Conservation (phyloP, 1,140 invertebrate species). For the Danaus plexippus region DNA sequence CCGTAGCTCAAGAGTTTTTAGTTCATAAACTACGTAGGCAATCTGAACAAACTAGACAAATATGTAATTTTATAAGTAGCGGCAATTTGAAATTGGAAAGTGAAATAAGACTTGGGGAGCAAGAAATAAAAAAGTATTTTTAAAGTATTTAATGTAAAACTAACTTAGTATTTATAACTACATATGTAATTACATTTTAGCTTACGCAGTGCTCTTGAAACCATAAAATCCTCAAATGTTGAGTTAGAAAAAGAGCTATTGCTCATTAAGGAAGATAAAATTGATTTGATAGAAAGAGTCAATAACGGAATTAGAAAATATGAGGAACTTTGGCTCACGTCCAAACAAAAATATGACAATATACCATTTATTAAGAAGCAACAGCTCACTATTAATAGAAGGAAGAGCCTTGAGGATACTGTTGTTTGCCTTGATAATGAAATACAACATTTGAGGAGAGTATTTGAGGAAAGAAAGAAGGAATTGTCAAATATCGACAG, state of each 20-base stretch:
- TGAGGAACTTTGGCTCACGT: slow-evolving; percentile 41
- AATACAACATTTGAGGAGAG: slow-evolving; percentile 17
- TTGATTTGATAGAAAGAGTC: slow-evolving; percentile 31
- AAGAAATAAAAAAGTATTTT: slow-evolving; percentile 48
- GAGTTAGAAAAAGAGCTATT: slow-evolving; percentile 48
- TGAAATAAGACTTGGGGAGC: slow-evolving; percentile 47
- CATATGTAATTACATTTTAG: slow-evolving; percentile 26
- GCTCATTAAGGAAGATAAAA: slow-evolving; percentile 35
- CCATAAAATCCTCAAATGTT: slow-evolving; percentile 44
- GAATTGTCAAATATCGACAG: slow-evolving; percentile 24
- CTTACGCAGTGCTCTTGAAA: slow-evolving; percentile 31
- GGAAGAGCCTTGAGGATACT: slow-evolving; percentile 22
- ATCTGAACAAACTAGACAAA: slow-evolving; percentile 35
- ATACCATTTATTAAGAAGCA: slow-evolving; percentile 42
- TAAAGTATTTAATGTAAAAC: too few relatives aligned
- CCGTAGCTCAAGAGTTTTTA: slow-evolving; percentile 36
- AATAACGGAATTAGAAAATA: slow-evolving; percentile 43
- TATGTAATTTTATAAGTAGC: slow-evolving; percentile 39
- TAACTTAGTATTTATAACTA: neutral
- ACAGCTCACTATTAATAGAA: slow-evolving; percentile 26
- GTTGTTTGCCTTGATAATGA: slow-evolving; percentile 31
- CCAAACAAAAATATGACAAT: slow-evolving; percentile 46
- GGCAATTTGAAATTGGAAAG: slow-evolving; percentile 43
- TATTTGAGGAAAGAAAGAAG: slow-evolving; percentile 30
- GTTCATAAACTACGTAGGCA: slow-evolving; percentile 40